Conservation (phyloP, 2,888 invertebrate species). For the Acanthopleura granulata region DNA sequence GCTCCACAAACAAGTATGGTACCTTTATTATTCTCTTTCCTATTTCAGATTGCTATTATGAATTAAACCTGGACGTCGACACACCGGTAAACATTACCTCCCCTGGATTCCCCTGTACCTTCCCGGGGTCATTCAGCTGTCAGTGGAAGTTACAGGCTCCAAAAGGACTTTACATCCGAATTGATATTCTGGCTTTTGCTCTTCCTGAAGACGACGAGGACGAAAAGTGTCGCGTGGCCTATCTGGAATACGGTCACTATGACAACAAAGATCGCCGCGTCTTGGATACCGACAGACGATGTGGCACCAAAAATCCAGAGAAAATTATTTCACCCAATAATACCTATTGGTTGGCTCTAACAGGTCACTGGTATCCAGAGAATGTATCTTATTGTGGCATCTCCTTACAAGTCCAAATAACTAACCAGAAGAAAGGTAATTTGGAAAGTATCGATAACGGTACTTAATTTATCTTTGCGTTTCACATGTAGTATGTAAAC, state of each 20-base stretch:
- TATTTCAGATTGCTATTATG: not conserved
- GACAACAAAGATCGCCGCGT: not conserved
- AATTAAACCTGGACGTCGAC: not conserved
- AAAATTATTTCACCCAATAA: not conserved
- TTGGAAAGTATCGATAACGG: no score
- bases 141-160: not conserved
- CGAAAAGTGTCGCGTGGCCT: not conserved
- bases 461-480: no score
- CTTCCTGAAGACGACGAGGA: not conserved
- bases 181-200: not conserved
- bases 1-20: no score
- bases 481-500: no score
- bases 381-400: not conserved
- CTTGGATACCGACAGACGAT: not conserved
- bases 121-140: not conserved
- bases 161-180: not conserved
- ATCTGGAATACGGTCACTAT: constrained; percentile 6
- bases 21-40: no score
- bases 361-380: not conserved
- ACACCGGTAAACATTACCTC: not conserved
- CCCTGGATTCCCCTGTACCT: not conserved
- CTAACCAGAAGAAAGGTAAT: no score
- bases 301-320: not conserved
- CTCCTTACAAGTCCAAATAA: not conserved
- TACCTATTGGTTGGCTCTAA: not conserved